Evolutionary conservation across 2,113 vertebrate genomes (phyloP), one percentile per base, ranked within the genome.

Genomic region (Xiphophorus maculatus): DNA sequence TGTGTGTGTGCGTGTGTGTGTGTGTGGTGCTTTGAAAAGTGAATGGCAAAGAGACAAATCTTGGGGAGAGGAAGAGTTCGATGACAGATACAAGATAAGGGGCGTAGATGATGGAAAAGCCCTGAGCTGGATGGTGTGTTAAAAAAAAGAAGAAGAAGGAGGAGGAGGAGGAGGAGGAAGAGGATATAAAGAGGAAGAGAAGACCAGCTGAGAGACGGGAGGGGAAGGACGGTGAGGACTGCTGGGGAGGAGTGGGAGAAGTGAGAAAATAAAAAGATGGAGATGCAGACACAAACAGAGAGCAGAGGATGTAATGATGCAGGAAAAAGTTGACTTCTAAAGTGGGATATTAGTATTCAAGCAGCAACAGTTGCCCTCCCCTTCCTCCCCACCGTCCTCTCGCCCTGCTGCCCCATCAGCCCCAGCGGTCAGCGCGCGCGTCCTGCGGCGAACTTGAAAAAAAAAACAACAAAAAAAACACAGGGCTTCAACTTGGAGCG

Each of bases 281-380:
- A 76, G 75, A 67, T 80, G 75, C 69, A 80, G 67, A 79, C 54
- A 27, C 77, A 76, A 85, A 77, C 80, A 64, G 84, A 81, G 65
- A 63, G 91, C 91, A 83, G 63, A 81, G 63, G 77, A 74, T 73
- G 71, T 37, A 71, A 42, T 73, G 94, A 95, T 91, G 94, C 77
- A 84, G 93, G 89, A 90, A 90, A 92, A 92, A 92, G 94, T 93
- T 89, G 91, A 92, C 94, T 85, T 92, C 94, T 95, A 96, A 94
- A 94, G 93, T 88, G 90, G 95, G 87, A 91, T 87, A 98, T 98
- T 97, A 97, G 96, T 95, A 98, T 96, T 96, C 96, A 95, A 79
- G 84, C 74, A 14, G 83, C 88, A 82, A 42, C 48, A 69, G 40
- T 79, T 65, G 37, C 40, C 14, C 12, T 48, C 5, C 44, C 74